A percentile compares a stretch with the other conserved stretches of the same genome.
These are phyloP conservation scores for Copidosoma floridanum DNA, from an alignment of 1,140 invertebrate species.

Conservation along the genomic window DNA sequence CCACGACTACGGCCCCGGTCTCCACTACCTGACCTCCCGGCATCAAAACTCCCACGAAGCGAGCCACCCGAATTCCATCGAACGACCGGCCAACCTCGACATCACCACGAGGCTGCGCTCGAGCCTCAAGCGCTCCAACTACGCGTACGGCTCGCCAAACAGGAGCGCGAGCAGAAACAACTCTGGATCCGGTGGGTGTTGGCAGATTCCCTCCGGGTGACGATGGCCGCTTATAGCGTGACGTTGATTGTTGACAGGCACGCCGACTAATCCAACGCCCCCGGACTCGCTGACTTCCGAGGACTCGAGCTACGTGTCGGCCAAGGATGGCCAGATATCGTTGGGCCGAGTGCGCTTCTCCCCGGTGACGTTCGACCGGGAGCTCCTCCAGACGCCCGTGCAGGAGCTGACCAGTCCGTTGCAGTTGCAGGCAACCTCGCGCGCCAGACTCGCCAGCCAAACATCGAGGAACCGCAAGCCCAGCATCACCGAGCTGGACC, in stretches of 20 bases:
- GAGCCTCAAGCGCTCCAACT: slow-evolving; percentile 72
- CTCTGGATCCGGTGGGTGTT: slow-evolving; percentile 56
- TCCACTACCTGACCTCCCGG: slow-evolving; percentile 48
- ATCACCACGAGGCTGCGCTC: slow-evolving; percentile 68
- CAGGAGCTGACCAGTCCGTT: slow-evolving; percentile 64
- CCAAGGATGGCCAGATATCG: slow-evolving; percentile 68
- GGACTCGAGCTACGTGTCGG: slow-evolving; percentile 80
- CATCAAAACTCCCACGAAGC: slow-evolving; percentile 63
- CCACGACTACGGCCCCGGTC: slow-evolving; percentile 50
- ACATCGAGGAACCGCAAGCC: slow-evolving; percentile 54
- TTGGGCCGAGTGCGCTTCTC: slow-evolving; percentile 76
- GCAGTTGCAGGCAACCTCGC: slow-evolving; percentile 47
- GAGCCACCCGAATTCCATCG: slow-evolving; percentile 54
- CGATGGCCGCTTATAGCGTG: not conserved
- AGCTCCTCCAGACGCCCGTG: slow-evolving; percentile 26
- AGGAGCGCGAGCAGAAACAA: slow-evolving; percentile 61
- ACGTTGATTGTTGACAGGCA: slow-evolving; percentile 49
- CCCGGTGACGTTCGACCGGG: slow-evolving; percentile 64
- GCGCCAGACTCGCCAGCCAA: slow-evolving; percentile 36
- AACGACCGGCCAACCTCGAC: slow-evolving; percentile 72
- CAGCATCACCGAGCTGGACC: slow-evolving; percentile 59
- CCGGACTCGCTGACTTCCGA: slow-evolving; percentile 81
- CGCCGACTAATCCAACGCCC: slow-evolving; percentile 82
- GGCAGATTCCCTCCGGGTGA: not conserved
- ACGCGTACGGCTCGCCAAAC: slow-evolving; percentile 53